Conservation (phyloP, 2,888 invertebrate species). For the Pediacus dermestoides region DNA sequence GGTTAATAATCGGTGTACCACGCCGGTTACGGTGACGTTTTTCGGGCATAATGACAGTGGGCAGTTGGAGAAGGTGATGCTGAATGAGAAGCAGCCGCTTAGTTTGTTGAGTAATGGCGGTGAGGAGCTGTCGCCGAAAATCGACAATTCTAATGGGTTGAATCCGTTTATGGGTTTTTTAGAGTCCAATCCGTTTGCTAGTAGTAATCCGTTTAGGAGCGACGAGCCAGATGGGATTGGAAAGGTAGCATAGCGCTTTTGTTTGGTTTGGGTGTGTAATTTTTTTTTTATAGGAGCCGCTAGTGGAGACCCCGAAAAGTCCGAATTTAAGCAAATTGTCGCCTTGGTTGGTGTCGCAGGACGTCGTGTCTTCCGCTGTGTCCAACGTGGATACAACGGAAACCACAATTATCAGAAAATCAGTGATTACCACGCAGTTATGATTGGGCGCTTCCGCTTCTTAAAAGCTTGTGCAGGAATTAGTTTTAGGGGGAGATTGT, state of each 20-base stretch:
- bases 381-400: constrained; percentile 61
- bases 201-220: constrained; percentile 43
- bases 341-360: constrained; percentile 79
- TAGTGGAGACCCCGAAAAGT: constrained; percentile 49
- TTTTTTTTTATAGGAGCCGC: constrained; percentile 11
- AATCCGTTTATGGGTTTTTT: constrained; percentile 42
- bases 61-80: constrained; percentile 42
- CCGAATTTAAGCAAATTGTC: constrained; percentile 67
- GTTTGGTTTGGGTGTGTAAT: constrained; percentile 25
- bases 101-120: constrained; percentile 29
- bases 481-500: no score
- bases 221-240: constrained; percentile 14
- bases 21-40: constrained; percentile 62
- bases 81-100: constrained; percentile 32
- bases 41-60: constrained; percentile 49
- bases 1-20: constrained; percentile 43
- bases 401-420: constrained; percentile 71
- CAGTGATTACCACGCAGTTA: constrained; percentile 83
- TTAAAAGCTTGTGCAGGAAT: no score
- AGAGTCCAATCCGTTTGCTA: constrained; percentile 47
- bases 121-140: constrained; percentile 11
- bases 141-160: constrained; percentile 32
- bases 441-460: constrained; percentile 44
- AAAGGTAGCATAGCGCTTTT: constrained; percentile 21
- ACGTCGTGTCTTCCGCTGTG: constrained; percentile 59